Evolutionary conservation across 2,113 vertebrate species (phyloP), one percentile per base, ranked within the genome.

Genomic region (Formicarius rufipectus): DNA sequence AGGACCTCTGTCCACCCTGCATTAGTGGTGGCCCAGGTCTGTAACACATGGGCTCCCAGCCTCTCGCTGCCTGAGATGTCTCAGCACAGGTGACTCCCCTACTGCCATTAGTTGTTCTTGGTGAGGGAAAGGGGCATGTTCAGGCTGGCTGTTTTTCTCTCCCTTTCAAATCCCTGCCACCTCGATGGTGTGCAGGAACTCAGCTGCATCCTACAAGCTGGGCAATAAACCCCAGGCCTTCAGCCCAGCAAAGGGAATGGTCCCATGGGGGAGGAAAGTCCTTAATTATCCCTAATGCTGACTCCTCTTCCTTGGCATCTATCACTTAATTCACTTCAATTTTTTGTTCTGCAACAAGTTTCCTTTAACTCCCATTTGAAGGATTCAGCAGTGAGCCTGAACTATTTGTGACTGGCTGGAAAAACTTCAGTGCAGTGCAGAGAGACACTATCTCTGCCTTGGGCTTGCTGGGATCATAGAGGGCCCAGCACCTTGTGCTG

Each of bases 11-110:
- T 8, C 45, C 85, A 56, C 44, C 73, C 75, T 93, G 89, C 53
- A 7, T 71, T 79, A 84, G 83, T 59, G 86, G 49, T 82, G 91
- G 75, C 76, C 89, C 93, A 84, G 93, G 50, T 84, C 93, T 77
- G 59, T 90, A 68, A 92, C 79, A 69, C 90, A 95, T 10, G 52
- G 68, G 84, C 79, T 80, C 89, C 66, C 59, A 55, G 49, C 45
- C 50, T 52, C 40, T 71, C 7, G 1, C 66, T 68, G 35, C 86
- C 12, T 30, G 86, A 11, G 83, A 39, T 95, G 58, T 63, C 75
- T 84, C 97, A 91, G 92, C 87, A 66, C 40, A 63, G 85, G 94
- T 16, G 35, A 52, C 77, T 81, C 83, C 28, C 87, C 86, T 37
- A 15, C 33, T 71, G 80, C 79, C 55, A 76, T 94, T 96, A 78